Evolutionary conservation across 2,888 invertebrate species (phyloP).

Genomic region (Rhagonycha lutea): DNA sequence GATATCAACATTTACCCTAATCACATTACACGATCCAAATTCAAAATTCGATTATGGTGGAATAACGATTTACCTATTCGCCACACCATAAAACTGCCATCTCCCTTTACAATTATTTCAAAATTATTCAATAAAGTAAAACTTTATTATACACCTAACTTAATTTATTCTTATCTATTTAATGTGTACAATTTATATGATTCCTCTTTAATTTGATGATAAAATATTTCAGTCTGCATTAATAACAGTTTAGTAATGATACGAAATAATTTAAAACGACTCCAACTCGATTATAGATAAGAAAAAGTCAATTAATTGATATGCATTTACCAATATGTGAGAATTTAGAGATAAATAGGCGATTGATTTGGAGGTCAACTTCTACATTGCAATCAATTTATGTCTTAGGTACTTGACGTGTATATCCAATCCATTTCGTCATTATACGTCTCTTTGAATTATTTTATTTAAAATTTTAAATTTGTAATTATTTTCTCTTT

Average conservation of each 20-base stretch:
- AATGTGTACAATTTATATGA: neutral
- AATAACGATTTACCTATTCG: constrained; percentile 2
- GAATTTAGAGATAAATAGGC: constrained; percentile 10
- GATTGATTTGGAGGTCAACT: constrained; percentile 13
- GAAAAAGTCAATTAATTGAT: constrained; percentile 15
- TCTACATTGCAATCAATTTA: constrained; percentile 16
- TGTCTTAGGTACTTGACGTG: neutral
- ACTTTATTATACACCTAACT: neutral
- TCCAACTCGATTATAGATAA: constrained; percentile 7
- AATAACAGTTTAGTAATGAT: neutral
- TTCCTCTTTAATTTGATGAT: neutral
- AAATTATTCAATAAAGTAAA: neutral
- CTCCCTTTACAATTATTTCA: neutral
- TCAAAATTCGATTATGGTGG: constrained; percentile 13
- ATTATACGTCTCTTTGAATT: neutral
- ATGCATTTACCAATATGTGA: constrained; percentile 5
- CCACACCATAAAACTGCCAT: neutral
- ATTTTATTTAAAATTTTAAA: neutral
- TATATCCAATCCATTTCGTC: neutral
- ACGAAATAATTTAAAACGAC: constrained; percentile 6
- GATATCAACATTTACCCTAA: constrained; percentile 24
- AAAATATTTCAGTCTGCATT: neutral
- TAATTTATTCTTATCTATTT: neutral
- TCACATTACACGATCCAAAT: constrained; percentile 11
- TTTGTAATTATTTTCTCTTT: too few relatives aligned